Evolutionary conservation across 2,888 invertebrate species (phyloP).

Genomic region (Tinea pellionella): DNA sequence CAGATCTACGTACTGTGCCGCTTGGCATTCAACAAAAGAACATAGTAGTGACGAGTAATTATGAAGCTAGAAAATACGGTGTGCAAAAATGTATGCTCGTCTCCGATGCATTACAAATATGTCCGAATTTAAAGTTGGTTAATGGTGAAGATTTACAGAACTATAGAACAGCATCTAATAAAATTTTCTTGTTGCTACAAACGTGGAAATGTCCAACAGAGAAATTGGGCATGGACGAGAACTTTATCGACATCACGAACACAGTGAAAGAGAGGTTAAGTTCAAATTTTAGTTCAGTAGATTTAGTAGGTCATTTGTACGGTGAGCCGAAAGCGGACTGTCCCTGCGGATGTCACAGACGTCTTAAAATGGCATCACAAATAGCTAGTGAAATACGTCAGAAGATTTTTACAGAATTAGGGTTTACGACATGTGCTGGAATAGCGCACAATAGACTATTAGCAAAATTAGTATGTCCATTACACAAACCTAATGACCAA

Average conservation of each 20-base stretch:
- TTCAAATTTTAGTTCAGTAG: conserved; percentile 35
- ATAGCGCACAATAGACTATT: conserved; percentile 86
- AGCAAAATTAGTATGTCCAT: conserved; percentile 79
- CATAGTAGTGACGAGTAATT: conserved; percentile 87
- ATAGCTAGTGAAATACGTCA: conserved; percentile 83
- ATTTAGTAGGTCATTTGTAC: conserved; percentile 70
- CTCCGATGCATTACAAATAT: conserved; percentile 77
- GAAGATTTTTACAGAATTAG: conserved; percentile 74
- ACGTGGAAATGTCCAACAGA: conserved; percentile 81
- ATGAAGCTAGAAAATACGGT: conserved; percentile 80
- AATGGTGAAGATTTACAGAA: conserved; percentile 86
- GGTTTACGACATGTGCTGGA: conserved; percentile 85
- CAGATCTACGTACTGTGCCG: conserved; percentile 73
- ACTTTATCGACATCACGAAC: conserved; percentile 83
- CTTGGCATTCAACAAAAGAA: conserved; percentile 88
- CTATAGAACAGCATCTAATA: conserved; percentile 82
- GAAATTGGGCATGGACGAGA: conserved; percentile 87
- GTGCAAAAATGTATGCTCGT: conserved; percentile 83
- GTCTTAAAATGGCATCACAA: conserved; percentile 76
- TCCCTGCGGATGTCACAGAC: conserved; percentile 78
- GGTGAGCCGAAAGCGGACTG: conserved; percentile 70
- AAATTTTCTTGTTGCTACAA: conserved; percentile 78
- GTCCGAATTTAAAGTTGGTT: conserved; percentile 80
- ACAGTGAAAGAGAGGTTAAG: conserved; percentile 69
- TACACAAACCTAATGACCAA: conserved; percentile 86